Conservation (phyloP, 2,113 vertebrate species). For the Craseonycteris thonglongyai region DNA sequence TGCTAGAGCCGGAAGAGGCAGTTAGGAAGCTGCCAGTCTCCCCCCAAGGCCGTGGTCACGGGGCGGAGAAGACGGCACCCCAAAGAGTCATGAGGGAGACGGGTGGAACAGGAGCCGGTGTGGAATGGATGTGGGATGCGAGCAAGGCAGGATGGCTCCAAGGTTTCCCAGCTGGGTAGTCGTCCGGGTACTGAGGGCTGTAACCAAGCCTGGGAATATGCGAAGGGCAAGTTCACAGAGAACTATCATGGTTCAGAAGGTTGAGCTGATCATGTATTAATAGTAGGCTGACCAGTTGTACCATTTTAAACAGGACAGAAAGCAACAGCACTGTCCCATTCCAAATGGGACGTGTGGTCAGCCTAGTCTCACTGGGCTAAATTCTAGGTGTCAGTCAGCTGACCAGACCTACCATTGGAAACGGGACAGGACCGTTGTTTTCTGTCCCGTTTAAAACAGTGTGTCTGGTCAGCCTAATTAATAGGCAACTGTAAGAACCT, state of each 20-base stretch:
- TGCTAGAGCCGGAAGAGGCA: neutral
- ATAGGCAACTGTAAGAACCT: neutral
- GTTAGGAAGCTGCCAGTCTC: neutral
- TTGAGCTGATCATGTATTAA: neutral
- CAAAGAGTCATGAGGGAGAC: neutral
- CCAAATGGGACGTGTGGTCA: too few species aligned
- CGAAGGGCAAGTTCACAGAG: neutral
- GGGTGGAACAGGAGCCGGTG: neutral
- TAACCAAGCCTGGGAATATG: neutral
- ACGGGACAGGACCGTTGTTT: too few species aligned
- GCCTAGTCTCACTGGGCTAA: too few species aligned
- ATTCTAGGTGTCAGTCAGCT: too few species aligned
- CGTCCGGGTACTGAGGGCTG: neutral
- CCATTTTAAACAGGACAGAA: too few species aligned
- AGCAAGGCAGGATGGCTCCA: neutral
- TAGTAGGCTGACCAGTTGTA: too few species aligned
- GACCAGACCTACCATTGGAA: too few species aligned
- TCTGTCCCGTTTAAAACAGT: too few species aligned
- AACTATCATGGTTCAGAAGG: neutral
- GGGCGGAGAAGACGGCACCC: neutral
- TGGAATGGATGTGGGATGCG: neutral
- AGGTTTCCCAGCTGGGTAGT: neutral
- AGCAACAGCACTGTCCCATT: too few species aligned
- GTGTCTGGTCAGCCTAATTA: too few species aligned
- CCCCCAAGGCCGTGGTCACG: neutral